Evolutionary conservation across 2,888 invertebrate species (phyloP), one percentile per base, ranked within the genome.

Genomic region (Sarcophaga rosellei): DNA sequence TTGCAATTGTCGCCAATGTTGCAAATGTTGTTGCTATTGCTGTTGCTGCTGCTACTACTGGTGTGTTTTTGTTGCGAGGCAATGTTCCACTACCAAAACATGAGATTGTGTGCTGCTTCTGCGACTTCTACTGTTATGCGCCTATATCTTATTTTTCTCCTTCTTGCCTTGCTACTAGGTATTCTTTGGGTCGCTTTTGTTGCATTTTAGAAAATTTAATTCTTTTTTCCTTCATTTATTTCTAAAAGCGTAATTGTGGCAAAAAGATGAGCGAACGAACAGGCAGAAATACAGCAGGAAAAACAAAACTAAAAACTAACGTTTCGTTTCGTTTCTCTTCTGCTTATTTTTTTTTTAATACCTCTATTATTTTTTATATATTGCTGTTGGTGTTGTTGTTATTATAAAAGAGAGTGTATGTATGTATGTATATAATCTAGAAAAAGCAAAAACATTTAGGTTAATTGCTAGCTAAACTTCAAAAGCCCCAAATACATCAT

Each of bases 391-490:
- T 35, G 15, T 47, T 47, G 47, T 15, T 47, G 47, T 47, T 47
- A 15, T 47, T 15, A 47, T 47, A 47, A 15, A 47, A 15, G 11
- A 15, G 11, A 11, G 47, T 47, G 12, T 47, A 47, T 12, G 47
- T 12, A 47, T 10, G 15, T 15, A 47, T 78, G 44, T 69, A 25
- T 70, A 75, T 47, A 65, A 35, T 35, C 35, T 53, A 53, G 17
- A 53, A 53, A 17, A 15, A 53, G 53, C 12, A 15, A 53, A 68
- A 70, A 81, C 86, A 86, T 84, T 86, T 86, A 81, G 86, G 86
- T 86, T 86, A 86, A 86, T 86, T 86, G 86, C 84, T 75, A 84
- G 66, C 77, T 78, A 74, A 53, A 78, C 77, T 81, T 81, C 68
- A 74, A 77, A 77, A 76, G 76, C 73, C 77, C 68, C 73, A 73